Percentiles rank a stretch among this genome's conserved stretches.
phyloP scores from a whole-genome alignment of 2,113 vertebrate genomes.

The Henicopernis longicauda region DNA sequence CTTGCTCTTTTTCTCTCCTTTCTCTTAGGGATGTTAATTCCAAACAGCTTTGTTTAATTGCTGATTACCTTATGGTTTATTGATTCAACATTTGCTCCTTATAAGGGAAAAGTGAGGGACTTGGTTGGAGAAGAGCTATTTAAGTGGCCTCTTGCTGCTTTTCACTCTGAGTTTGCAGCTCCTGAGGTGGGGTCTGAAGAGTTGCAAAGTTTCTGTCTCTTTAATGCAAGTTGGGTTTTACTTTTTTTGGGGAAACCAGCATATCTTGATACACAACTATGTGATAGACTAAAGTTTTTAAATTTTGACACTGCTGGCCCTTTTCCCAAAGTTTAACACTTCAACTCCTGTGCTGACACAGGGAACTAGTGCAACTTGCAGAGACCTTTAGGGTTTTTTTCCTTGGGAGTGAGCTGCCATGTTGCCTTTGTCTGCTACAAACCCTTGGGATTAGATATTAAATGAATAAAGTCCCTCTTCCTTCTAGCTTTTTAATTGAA shows the following conservation, averaged over 20 bases:
- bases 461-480: neutral
- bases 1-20: neutral
- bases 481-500: neutral
- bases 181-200: neutral
- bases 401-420: constrained; percentile 58
- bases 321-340: neutral
- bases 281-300: accelerated
- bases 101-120: constrained; percentile 47
- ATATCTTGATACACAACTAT: accelerated
- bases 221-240: neutral
- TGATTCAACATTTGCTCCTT: constrained; percentile 5
- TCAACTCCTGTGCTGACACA: neutral
- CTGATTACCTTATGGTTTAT: neutral
- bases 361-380: neutral
- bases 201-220: neutral
- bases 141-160: neutral
- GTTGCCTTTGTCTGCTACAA: constrained; percentile 63
- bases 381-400: neutral
- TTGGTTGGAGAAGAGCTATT: neutral
- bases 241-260: neutral
- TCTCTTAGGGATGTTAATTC: neutral
- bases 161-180: neutral
- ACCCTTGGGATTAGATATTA: neutral
- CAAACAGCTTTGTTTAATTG: neutral
- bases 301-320: neutral